These are phyloP conservation scores for Rhea pennata DNA, from an alignment of 2,113 vertebrate genomes.

Conservation along the genomic window DNA sequence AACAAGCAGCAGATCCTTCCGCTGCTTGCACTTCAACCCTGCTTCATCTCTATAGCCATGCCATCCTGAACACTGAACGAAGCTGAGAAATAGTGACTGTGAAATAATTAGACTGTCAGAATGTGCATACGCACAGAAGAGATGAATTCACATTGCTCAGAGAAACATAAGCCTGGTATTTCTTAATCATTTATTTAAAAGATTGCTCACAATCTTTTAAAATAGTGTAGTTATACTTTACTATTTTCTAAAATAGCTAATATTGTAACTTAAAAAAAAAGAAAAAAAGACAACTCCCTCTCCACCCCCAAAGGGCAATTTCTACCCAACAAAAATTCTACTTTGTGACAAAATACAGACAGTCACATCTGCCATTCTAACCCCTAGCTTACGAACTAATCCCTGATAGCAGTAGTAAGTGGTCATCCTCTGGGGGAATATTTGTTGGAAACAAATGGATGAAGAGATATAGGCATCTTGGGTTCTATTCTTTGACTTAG, in stretches of 20 bases:
- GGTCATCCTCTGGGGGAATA: neutral
- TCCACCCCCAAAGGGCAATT: neutral
- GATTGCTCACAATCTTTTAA: neutral
- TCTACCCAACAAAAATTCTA: neutral
- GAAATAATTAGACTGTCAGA: neutral
- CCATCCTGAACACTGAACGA: neutral
- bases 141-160: neutral
- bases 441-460: neutral
- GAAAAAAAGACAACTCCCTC: neutral
- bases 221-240: neutral
- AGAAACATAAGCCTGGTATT: neutral
- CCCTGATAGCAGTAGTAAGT: neutral
- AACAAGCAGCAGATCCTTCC: neutral
- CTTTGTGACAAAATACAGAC: neutral
- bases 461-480: neutral
- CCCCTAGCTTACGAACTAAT: neutral
- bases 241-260: neutral
- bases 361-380: neutral
- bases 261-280: neutral
- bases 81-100: neutral
- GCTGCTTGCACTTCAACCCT: neutral
- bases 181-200: neutral
- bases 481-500: neutral
- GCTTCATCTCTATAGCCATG: neutral
- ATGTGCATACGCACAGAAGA: neutral